phyloP scores from a whole-genome alignment of 2,113 vertebrate species.

The Larimichthys crocea region DNA sequence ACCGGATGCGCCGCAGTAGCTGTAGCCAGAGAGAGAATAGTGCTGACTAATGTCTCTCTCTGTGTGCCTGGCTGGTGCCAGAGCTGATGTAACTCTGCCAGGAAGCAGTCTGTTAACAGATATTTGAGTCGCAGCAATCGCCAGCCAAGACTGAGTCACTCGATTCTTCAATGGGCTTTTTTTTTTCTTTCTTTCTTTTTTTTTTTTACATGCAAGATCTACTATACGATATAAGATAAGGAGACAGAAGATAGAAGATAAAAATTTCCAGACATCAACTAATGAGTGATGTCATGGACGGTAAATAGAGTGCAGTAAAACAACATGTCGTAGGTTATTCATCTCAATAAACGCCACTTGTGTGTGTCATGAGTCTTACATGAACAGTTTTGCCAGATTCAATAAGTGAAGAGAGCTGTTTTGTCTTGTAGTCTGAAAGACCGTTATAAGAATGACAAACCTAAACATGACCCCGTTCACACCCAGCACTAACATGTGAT shows the following conservation, averaged over 20 bases:
- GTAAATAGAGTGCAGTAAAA: not conserved
- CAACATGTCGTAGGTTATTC: not conserved
- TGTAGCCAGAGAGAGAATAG: conserved; percentile 62
- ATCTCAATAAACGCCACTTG: not conserved
- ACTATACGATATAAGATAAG: conserved; percentile 17
- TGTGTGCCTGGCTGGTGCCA: conserved; percentile 79
- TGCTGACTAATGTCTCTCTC: conserved; percentile 82
- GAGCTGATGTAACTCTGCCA: conserved; percentile 84
- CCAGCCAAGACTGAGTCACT: conserved; percentile 75
- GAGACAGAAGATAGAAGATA: conserved; percentile 17
- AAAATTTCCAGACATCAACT: conserved; percentile 40
- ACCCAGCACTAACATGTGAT: not conserved
- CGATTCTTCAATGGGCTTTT: conserved; percentile 53
- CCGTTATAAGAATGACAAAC: not conserved
- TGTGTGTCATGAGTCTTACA: not conserved
- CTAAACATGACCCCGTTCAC: not conserved
- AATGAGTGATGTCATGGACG: conserved; percentile 50
- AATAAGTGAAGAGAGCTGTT: not conserved
- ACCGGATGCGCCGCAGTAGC: conserved; percentile 47
- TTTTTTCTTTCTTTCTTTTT: conserved; percentile 28
- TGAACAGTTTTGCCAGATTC: conserved; percentile 1
- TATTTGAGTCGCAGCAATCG: conserved; percentile 74
- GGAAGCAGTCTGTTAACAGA: conserved; percentile 82
- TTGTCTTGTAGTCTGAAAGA: not conserved
- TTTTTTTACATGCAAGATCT: conserved; percentile 10